Base-by-base conservation (phyloP, 2,113 vertebrate genomes). In the Catharus minimus region DNA sequence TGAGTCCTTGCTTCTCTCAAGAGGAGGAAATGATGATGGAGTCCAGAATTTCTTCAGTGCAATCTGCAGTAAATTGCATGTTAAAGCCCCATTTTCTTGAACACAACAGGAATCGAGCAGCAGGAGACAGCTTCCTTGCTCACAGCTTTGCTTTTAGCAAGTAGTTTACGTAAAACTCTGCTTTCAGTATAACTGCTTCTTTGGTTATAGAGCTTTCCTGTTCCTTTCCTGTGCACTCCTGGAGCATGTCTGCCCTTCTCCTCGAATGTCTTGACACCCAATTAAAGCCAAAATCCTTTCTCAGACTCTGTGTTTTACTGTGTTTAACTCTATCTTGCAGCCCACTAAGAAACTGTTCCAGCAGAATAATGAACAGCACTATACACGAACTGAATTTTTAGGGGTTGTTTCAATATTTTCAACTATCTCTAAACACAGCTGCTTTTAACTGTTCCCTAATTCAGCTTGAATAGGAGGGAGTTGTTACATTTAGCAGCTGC, bases 71-170 rank as follows among this genome's bases (percentile, higher is more conserved):
- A 84, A 89, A 91, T 33, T 68, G 44, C 36, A 60, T 38, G 66
- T 72, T 84, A 94, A 90, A 93, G 83, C n/a, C 32, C 57, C 39
- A 68, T 90, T 93, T 90, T 86, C 84, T 38, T 75, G 33, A 91
- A 36, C 82, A 53, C 81, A 85, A 85, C 66, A 80, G 74, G 87
- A 73, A 87, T 18, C 27, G 10, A 87, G 46, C 81, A 50, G 82
- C 87, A 85, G 82, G 89, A 91, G 74, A 82, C 0, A 65, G 15
- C n/a, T 92, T 61, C 69, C 81, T 74, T 30, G 39, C 77, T 93
- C 89, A 47, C 49, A 93, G 65, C 53, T 87, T 82, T 58, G 55
- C 78, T 80, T 85, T 84, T 43, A 91, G 87, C 66, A 53, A 82
- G 46, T 22, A 57, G 71, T 91, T 92, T 58, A 82, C 0, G 0